Evolutionary conservation across 2,113 vertebrate species (phyloP).

Genomic region (Ceratotherium simum): DNA sequence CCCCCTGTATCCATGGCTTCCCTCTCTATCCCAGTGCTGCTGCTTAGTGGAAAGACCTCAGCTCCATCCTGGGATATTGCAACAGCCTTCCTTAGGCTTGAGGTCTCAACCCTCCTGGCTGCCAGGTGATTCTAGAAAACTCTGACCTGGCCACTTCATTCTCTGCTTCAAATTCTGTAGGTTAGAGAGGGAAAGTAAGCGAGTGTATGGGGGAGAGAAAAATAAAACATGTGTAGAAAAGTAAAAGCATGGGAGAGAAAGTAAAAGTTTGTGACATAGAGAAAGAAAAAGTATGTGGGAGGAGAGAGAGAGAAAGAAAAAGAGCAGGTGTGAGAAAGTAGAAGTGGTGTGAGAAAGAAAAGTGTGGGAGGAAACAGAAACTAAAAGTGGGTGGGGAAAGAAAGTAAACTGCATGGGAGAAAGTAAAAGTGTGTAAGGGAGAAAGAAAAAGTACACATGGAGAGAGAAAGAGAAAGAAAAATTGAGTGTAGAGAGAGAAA

Average conservation of each 20-base stretch:
- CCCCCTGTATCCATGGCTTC: not conserved
- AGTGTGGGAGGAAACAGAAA: not conserved
- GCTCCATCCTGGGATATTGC: accelerated
- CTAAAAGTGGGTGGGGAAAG: accelerated
- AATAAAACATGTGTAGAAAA: not conserved
- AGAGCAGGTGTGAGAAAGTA: not conserved
- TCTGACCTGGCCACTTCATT: not conserved
- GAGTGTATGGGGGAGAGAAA: not conserved
- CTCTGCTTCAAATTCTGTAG: not conserved
- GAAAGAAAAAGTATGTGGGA: not conserved
- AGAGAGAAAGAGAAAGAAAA: not conserved
- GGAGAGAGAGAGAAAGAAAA: not conserved
- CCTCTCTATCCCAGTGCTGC: not conserved
- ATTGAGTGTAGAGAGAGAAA: no score
- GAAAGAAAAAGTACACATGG: not conserved
- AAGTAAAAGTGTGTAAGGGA: not conserved
- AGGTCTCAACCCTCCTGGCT: not conserved
- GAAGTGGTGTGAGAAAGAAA: not conserved
- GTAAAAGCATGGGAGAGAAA: not conserved
- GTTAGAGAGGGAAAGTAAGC: not conserved
- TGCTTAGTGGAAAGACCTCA: not conserved
- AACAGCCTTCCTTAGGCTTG: not conserved
- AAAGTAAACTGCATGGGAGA: not conserved
- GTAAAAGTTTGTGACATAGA: not conserved
- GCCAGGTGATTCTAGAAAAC: not conserved